These are phyloP conservation scores for Steinernema scapterisci DNA, from an alignment of 2,888 invertebrate species.

Conservation along the genomic window DNA sequence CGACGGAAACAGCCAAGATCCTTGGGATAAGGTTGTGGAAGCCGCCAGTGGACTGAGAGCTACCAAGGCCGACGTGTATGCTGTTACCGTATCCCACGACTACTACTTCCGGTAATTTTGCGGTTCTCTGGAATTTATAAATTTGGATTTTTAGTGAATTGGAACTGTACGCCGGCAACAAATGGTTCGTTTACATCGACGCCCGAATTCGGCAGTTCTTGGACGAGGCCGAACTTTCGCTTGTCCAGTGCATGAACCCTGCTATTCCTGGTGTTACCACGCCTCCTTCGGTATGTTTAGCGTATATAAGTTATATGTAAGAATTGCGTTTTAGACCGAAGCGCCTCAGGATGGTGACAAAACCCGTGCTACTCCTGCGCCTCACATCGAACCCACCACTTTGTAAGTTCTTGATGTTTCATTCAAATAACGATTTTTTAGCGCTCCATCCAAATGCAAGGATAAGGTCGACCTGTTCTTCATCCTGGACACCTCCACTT, in stretches of 20 bases:
- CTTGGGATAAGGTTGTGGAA: conserved; percentile 42
- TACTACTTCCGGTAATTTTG: conserved; percentile 51
- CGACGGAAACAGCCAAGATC: conserved; percentile 52
- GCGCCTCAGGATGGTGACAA: not conserved
- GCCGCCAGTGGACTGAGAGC: conserved; percentile 43
- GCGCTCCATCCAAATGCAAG: conserved; percentile 40
- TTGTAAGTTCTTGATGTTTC: not conserved
- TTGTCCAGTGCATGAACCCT: conserved; percentile 43
- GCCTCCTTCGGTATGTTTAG: not conserved
- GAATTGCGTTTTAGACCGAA: not conserved
- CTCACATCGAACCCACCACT: conserved; percentile 20
- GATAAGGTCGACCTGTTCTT: conserved; percentile 56
- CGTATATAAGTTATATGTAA: too few species aligned
- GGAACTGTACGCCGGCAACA: conserved; percentile 56
- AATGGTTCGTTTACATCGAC: conserved; percentile 56
- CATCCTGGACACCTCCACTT: conserved; percentile 52
- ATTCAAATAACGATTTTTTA: not conserved
- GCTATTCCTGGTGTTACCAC: conserved; percentile 37
- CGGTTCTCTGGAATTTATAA: not conserved
- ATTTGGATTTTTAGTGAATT: conserved; percentile 41
- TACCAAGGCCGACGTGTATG: conserved; percentile 47
- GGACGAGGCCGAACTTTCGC: conserved; percentile 45
- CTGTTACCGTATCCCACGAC: conserved; percentile 53
- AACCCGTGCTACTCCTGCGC: conserved; percentile 2
- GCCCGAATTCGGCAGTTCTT: conserved; percentile 52